phyloP scores from a whole-genome alignment of 1,140 invertebrate species.

The Solenopsis fugax region DNA sequence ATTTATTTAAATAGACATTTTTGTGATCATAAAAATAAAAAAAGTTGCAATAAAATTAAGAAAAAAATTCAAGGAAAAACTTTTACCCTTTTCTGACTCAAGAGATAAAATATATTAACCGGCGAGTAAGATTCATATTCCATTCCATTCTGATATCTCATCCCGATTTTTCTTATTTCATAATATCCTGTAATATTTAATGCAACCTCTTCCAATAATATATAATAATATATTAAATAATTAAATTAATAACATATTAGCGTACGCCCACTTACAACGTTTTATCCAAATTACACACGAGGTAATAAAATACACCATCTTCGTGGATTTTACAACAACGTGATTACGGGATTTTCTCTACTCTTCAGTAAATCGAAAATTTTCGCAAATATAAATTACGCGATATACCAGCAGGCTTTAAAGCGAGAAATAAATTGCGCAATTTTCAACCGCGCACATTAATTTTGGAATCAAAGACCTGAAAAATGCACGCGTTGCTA shows the following conservation, averaged over 20 bases:
- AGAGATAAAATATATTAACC: constrained; percentile 2
- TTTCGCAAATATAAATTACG: constrained; percentile 16
- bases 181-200: not conserved
- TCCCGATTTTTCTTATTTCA: not conserved
- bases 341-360: constrained; percentile 31
- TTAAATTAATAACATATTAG: not conserved
- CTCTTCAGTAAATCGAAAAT: constrained; percentile 9
- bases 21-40: not conserved
- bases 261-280: not conserved
- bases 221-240: not conserved
- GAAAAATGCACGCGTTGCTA: constrained; percentile 1
- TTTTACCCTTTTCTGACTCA: not conserved
- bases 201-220: too few relatives aligned
- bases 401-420: not conserved
- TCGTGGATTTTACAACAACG: constrained; percentile 8
- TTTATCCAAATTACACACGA: not conserved
- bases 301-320: not conserved
- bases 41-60: not conserved
- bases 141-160: not conserved
- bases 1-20: not conserved
- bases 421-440: constrained; percentile 8
- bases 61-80: not conserved
- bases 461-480: constrained; percentile 20
- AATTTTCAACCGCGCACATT: constrained; percentile 11
- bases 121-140: not conserved